Evolutionary conservation across 2,113 vertebrate genomes (phyloP), one percentile per base, ranked within the genome.

Genomic region (Chinchilla lanigera): DNA sequence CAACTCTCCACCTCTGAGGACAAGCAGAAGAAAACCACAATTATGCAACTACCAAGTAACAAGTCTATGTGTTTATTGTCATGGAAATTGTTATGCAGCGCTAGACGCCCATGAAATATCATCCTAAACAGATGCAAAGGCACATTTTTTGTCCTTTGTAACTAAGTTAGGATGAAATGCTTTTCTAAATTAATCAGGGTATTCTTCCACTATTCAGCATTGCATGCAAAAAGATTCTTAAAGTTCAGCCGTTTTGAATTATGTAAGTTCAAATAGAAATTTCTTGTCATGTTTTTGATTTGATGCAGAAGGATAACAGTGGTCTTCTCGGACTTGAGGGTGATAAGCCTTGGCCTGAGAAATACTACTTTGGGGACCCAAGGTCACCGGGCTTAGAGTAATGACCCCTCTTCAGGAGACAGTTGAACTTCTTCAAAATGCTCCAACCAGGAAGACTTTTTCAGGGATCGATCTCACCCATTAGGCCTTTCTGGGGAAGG

Each of bases 11-110:
- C 78, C 80, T 97, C 89, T 44, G 56, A 96, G 73, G 75, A 85
- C 73, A 94, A 83, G 94, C 91, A 83, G 85, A 92, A 83, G 94
- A 75, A 97, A 98, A 82, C 93, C 91, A 47, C 97, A 97, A 56
- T 60, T 88, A 89, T 12, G 69, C 81, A 97, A 94, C 69, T 58
- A 52, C 86, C 93, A 60, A 65, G 44, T 82, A 87, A 83, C 88
- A 97, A 81, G 67, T 47, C 54, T 85, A 1, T 65, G 93, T 95
- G 95, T 95, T 96, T 97, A 93, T 89, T 92, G 86, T 97, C 86
- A 92, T 35, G 89, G 93, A 94, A 96, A 94, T 89, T 24, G 56
- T 35, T 89, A 56, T 60, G 90, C 38, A 63, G 91, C 0, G 0
- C 58, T 73, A 47, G 93, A 86, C 81, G 81, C 80, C 82, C 56